Percentiles rank a stretch among this genome's conserved stretches.
Evolutionary conservation across 2,888 invertebrate species (phyloP).

Genomic region (Enchytraeus crypticus): DNA sequence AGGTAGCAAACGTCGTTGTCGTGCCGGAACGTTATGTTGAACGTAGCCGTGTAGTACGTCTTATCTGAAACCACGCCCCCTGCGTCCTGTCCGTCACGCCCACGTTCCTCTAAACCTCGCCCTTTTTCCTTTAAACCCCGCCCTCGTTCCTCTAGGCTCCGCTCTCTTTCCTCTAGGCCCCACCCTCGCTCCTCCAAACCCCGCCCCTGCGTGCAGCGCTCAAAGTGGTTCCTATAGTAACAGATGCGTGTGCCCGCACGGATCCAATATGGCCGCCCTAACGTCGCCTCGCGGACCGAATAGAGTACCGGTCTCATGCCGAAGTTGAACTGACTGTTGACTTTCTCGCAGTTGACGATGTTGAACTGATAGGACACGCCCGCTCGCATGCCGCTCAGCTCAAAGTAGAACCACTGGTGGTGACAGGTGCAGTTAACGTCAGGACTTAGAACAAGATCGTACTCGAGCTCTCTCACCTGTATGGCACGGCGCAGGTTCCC

Average conservation of each 20-base stretch:
- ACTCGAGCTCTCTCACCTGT: conserved; percentile 65
- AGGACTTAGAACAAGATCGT: conserved; percentile 71
- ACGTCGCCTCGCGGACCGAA: conserved; percentile 65
- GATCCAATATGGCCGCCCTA: conserved; percentile 57
- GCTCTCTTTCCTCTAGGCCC: too few relatives aligned
- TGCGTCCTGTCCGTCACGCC: neutral
- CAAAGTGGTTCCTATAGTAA: conserved; percentile 65
- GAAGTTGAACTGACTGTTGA: conserved; percentile 75
- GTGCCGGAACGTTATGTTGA: conserved; percentile 68
- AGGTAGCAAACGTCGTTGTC: conserved; percentile 70
- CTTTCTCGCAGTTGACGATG: conserved; percentile 77
- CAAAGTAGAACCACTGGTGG: conserved; percentile 84
- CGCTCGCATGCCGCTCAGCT: conserved; percentile 67
- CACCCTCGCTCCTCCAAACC: conserved; percentile 18
- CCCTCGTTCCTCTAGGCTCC: too few relatives aligned
- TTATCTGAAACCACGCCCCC: conserved; percentile 41
- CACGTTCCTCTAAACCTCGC: conserved; percentile 2
- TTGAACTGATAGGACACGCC: conserved; percentile 68
- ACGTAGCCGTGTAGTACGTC: conserved; percentile 68
- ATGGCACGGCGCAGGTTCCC: conserved; percentile 74
- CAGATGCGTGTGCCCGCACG: conserved; percentile 68
- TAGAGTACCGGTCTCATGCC: conserved; percentile 79
- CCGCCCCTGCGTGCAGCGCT: conserved; percentile 39
- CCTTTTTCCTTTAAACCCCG: too few relatives aligned
- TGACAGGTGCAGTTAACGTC: conserved; percentile 69